Conservation (phyloP, 1,140 invertebrate species). For the Zaprionus lachaisei region DNA sequence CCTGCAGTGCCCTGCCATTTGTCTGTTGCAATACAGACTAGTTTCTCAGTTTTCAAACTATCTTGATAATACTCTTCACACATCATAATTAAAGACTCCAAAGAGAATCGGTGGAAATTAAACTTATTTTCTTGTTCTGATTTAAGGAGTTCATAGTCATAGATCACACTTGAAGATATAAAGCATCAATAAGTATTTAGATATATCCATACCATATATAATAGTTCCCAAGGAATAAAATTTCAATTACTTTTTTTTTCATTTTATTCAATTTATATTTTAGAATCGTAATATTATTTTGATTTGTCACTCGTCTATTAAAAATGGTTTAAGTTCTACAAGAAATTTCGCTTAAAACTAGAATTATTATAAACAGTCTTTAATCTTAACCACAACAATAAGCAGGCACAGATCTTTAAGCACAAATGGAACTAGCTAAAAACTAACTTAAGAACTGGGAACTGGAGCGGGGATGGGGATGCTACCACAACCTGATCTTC, state of each 20-base stretch:
- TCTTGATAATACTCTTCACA: not conserved
- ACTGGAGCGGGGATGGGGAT: not conserved
- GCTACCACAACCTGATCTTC: no score
- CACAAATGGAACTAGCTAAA: conserved; percentile 14
- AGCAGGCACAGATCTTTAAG: conserved; percentile 18
- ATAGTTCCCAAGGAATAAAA: not conserved
- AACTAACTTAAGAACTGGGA: conserved; percentile 42
- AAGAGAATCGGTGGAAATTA: not conserved
- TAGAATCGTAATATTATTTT: conserved; percentile 29
- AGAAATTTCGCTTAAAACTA: conserved; percentile 22
- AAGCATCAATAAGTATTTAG: no score
- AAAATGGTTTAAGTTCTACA: conserved; percentile 9
- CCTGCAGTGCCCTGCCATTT: not conserved
- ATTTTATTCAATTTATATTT: conserved; percentile 30
- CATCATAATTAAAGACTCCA: not conserved
- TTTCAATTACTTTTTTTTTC: not conserved
- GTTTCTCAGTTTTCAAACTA: not conserved
- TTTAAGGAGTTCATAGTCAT: no score
- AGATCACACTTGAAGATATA: no score
- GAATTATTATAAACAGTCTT: conserved; percentile 70
- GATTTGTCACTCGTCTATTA: conserved; percentile 33
- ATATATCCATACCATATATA: not conserved
- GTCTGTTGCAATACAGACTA: not conserved
- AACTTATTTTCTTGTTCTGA: no score
- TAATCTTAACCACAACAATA: conserved; percentile 32